Evolutionary conservation across 2,113 vertebrate species (phyloP).

Genomic region (Pelmatolapia mariae): DNA sequence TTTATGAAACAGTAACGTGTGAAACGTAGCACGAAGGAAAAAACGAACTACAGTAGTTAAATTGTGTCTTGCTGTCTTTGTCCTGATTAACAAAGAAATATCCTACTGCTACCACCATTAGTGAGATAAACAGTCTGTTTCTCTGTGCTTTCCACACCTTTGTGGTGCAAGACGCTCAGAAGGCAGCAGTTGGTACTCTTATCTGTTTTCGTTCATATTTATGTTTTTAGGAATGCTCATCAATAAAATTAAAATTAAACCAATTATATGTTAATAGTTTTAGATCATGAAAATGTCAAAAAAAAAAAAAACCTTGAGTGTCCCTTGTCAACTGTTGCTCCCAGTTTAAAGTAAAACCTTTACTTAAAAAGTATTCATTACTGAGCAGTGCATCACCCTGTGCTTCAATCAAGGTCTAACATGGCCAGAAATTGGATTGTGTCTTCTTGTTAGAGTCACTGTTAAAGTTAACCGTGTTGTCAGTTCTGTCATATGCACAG

Average conservation of each 20-base stretch:
- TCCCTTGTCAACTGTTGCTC: neutral
- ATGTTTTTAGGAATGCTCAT: neutral
- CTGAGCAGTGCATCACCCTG: neutral
- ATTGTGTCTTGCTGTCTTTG: neutral
- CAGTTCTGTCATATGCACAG: neutral
- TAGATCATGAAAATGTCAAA: neutral
- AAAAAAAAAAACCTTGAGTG: neutral
- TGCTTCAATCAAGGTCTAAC: neutral
- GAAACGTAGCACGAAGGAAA: neutral
- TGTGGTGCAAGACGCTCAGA: rapidly evolving
- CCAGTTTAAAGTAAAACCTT: neutral
- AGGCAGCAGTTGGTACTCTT: neutral
- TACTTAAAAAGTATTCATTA: neutral
- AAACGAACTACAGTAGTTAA: neutral
- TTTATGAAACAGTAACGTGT: neutral
- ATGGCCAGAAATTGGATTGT: neutral
- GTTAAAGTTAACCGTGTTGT: neutral
- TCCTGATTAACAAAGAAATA: neutral
- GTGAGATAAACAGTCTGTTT: neutral
- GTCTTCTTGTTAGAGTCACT: neutral
- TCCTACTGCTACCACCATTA: neutral
- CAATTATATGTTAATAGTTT: neutral
- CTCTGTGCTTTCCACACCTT: neutral
- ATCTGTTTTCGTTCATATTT: neutral
- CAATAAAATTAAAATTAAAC: neutral